Evolutionary conservation across 2,113 vertebrate species (phyloP), one percentile per base, ranked within the genome.

Genomic region (Rhadina sibilatrix): DNA sequence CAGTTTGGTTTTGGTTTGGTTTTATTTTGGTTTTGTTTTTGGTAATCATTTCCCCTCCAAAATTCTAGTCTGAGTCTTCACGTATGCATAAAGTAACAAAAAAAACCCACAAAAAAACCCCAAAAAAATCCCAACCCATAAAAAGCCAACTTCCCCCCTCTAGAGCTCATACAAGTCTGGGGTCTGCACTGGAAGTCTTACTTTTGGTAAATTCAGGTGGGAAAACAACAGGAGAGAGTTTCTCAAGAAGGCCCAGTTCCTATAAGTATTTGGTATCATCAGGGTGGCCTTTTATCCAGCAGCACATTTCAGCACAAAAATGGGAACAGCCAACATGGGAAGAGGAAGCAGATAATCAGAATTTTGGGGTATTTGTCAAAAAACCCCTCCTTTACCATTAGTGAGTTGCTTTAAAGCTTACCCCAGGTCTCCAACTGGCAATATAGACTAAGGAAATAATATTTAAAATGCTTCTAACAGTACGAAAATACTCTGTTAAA

Each of bases 321-420:
- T 0, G 0, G 6, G 2, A 13, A 40, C 13, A 49, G 28, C 57
- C 47, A 79, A 15, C 15, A 17, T 8, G 7, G 40, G 21, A 59
- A 15, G 14, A 66, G 4, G 22, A 63, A 57, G 13, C 1, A 47
- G 31, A 7, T 22, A 7, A 38, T 18, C 42, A 42, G 4, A 50
- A 27, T 33, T 76, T 63, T 17, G 6, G 16, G 4, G 24, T 6
- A 17, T 23, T 80, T 66, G 1, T 7, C 24, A 6, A 7, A 11
- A 21, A 3, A 2, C 0, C 0, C 10, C 7, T 30, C 3, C 25
- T 56, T 83, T 37, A 16, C 17, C 18, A 21, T 42, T 37, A 46
- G 18, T n/a, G 10, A 64, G 13, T 10, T 61, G 33, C n/a, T 82
- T 66, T 31, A 31, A 40, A n/a, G 1, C 24, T 76, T 37, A 37